Evolutionary conservation across 2,888 invertebrate species (phyloP).

Genomic region (Aplocera efformata): DNA sequence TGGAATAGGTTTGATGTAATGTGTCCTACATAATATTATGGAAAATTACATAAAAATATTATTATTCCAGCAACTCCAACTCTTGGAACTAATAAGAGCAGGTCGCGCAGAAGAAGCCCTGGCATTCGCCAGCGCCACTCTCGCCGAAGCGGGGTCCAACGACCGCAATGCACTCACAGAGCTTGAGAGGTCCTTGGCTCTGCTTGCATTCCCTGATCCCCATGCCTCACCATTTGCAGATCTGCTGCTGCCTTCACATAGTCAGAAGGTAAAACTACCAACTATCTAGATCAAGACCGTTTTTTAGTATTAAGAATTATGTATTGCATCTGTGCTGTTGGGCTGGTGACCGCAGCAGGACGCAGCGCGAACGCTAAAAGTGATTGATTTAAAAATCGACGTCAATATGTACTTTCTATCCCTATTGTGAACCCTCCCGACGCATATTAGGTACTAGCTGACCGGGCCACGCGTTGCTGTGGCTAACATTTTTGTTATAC

Average conservation of each 20-base stretch:
- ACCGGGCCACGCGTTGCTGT: no score
- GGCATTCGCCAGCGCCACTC: slow-evolving; percentile 92
- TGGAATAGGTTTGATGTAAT: no score
- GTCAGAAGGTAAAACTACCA: slow-evolving; percentile 87
- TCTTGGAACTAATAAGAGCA: slow-evolving; percentile 92
- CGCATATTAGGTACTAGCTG: no score
- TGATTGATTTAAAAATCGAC: no score
- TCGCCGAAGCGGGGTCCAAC: slow-evolving; percentile 93
- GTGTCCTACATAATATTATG: not conserved
- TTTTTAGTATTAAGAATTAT: no score
- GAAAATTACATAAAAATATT: not conserved
- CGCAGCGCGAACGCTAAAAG: no score
- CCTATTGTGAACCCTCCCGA: no score
- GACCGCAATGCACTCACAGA: slow-evolving; percentile 87
- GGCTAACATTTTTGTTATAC: no score
- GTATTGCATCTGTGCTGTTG: no score
- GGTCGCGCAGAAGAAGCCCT: slow-evolving; percentile 93
- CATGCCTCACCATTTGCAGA: slow-evolving; percentile 97
- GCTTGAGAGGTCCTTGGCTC: slow-evolving; percentile 94
- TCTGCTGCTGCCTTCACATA: slow-evolving; percentile 93
- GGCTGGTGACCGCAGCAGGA: no score
- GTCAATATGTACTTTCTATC: no score
- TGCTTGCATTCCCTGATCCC: slow-evolving; percentile 98
- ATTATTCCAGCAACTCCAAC: slow-evolving; percentile 88
- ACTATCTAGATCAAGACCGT: no score